These are phyloP conservation scores for Polylopha cassiicola DNA, from an alignment of 2,888 invertebrate genomes.

Conservation along the genomic window DNA sequence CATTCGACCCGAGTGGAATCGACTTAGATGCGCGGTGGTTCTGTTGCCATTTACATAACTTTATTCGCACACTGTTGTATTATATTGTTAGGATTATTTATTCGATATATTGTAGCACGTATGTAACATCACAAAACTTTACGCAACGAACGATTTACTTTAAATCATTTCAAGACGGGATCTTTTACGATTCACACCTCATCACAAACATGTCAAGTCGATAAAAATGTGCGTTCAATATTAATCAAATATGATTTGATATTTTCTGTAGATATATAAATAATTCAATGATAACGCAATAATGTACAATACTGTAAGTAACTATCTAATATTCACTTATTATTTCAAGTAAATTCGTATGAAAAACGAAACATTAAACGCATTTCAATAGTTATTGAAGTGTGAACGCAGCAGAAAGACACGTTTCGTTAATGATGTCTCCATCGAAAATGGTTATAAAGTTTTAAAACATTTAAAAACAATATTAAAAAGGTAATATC, in stretches of 20 bases:
- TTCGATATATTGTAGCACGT: conserved; percentile 45
- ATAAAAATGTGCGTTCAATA: conserved; percentile 47
- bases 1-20: conserved; percentile 68
- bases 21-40: conserved; percentile 56
- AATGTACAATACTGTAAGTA: too few relatives aligned
- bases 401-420: too few relatives aligned
- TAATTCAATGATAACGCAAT: too few relatives aligned
- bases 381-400: too few relatives aligned
- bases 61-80: conserved; percentile 49
- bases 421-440: too few relatives aligned
- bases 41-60: conserved; percentile 52
- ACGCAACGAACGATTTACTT: conserved; percentile 48
- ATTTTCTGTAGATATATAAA: too few relatives aligned
- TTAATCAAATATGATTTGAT: neutral
- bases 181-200: conserved; percentile 72
- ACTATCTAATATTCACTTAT: too few relatives aligned
- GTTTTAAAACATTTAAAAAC: too few relatives aligned
- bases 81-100: conserved; percentile 45
- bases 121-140: conserved; percentile 65
- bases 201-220: conserved; percentile 73
- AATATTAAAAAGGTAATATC: too few relatives aligned
- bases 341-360: too few relatives aligned
- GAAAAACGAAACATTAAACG: too few relatives aligned
- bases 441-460: too few relatives aligned
- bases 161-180: conserved; percentile 62